A percentile compares a stretch with the other conserved stretches of the same genome.
phyloP scores from a whole-genome alignment of 1,140 invertebrate species.

The Heliconius melpomene region DNA sequence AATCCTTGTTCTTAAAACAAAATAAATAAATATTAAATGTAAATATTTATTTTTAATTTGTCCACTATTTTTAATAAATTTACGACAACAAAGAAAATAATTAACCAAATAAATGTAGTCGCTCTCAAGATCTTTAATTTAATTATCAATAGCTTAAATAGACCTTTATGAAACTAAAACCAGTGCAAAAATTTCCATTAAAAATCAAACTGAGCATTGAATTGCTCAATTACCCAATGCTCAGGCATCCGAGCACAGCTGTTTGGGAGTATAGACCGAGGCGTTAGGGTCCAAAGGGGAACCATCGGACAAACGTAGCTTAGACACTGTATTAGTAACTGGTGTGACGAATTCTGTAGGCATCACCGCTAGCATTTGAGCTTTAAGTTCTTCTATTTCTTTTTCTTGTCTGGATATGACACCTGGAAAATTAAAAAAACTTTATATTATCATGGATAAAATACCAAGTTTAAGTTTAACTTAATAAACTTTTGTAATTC shows the following conservation, averaged over 20 bases:
- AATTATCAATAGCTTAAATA: background rate
- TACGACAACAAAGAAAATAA: background rate
- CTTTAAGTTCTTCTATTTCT: slow-evolving; percentile 95
- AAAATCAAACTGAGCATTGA: slow-evolving; percentile 8
- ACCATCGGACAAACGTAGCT: slow-evolving; percentile 81
- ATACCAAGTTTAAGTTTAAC: background rate
- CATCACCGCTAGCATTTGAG: slow-evolving; percentile 95
- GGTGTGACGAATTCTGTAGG: slow-evolving; percentile 83
- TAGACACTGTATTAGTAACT: slow-evolving; percentile 80
- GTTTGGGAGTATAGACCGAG: slow-evolving; percentile 93
- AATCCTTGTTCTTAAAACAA: background rate
- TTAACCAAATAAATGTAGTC: background rate
- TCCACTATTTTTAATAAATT: background rate
- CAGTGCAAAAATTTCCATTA: background rate
- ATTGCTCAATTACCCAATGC: slow-evolving; percentile 14
- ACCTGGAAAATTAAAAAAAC: slow-evolving; percentile 76
- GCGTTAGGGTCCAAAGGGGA: slow-evolving; percentile 92
- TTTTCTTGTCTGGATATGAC: slow-evolving; percentile 91
- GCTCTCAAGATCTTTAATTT: background rate
- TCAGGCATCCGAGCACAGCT: slow-evolving; percentile 70
- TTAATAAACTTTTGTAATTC: no score
- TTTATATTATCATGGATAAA: background rate
- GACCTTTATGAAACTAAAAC: background rate
- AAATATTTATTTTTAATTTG: no score
- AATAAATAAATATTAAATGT: background rate